These are phyloP conservation scores for Trypoxylon attenuatum DNA, from an alignment of 2,888 invertebrate species.

Conservation along the genomic window DNA sequence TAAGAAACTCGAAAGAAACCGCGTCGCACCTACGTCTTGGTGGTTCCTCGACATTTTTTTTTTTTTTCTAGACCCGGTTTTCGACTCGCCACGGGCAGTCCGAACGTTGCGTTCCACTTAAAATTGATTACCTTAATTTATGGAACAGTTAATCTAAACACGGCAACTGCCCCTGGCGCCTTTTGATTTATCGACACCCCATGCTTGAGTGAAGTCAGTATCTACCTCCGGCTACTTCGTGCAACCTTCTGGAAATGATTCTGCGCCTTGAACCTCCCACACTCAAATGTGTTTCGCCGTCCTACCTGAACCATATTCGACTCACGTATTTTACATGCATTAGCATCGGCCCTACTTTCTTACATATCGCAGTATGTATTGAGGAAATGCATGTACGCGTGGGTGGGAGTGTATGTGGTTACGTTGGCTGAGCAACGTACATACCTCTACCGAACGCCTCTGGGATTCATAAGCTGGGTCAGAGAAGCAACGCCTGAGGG, in stretches of 20 bases:
- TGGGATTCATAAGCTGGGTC: conserved; percentile 42
- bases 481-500: conserved; percentile 30
- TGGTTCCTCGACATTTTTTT: conserved; percentile 11
- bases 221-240: conserved; percentile 23
- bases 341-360: conserved; percentile 18
- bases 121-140: conserved; percentile 49
- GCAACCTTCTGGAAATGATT: neutral
- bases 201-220: conserved; percentile 13
- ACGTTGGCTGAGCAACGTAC: conserved; percentile 18
- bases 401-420: conserved; percentile 9
- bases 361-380: conserved; percentile 14
- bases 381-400: neutral
- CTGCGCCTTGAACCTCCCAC: neutral
- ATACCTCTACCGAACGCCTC: conserved; percentile 18
- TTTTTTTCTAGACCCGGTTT: conserved; percentile 9
- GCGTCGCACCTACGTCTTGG: conserved; percentile 31
- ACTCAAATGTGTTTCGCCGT: neutral
- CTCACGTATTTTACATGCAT: conserved; percentile 17
- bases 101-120: conserved; percentile 31
- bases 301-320: neutral
- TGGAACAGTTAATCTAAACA: conserved; percentile 40
- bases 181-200: conserved; percentile 32
- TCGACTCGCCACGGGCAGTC: conserved; percentile 32
- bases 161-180: conserved; percentile 25
- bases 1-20: conserved; percentile 17